A percentile compares a stretch with the other conserved stretches of the same genome.
Evolutionary conservation across 1,140 invertebrate genomes (phyloP).

Genomic region (Gryon sp.): DNA sequence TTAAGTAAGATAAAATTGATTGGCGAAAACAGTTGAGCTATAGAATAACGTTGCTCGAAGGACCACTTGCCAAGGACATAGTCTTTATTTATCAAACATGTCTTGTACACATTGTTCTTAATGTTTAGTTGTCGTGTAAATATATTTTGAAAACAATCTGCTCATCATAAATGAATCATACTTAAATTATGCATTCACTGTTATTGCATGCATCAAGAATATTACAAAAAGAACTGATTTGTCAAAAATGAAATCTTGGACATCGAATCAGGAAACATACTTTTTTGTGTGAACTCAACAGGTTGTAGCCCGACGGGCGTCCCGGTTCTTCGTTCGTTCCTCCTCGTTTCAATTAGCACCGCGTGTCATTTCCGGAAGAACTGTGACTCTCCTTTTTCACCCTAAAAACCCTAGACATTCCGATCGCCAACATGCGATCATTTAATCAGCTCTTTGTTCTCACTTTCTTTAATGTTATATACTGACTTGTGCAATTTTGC

Average conservation of each 20-base stretch:
- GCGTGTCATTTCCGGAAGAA: slow-evolving; percentile 33
- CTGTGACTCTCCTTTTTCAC: slow-evolving; percentile 39
- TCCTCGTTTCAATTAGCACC: slow-evolving; percentile 70
- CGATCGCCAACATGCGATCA: slow-evolving; percentile 37
- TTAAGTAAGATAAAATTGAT: slow-evolving; percentile 42
- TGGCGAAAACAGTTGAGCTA: slow-evolving; percentile 41
- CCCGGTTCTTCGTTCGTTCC: slow-evolving; percentile 55
- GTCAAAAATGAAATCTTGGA: not conserved
- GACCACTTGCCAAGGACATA: slow-evolving; percentile 44
- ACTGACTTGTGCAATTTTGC: slow-evolving; percentile 8
- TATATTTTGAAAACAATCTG: not conserved
- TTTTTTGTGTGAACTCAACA: slow-evolving; percentile 70
- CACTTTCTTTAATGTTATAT: slow-evolving; percentile 8
- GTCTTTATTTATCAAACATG: slow-evolving; percentile 41
- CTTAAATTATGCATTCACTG: too few species aligned
- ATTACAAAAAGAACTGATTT: not conserved
- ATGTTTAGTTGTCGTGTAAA: not conserved
- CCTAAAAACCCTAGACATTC: slow-evolving; percentile 28
- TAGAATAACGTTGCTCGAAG: slow-evolving; percentile 40
- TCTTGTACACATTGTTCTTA: slow-evolving; percentile 24
- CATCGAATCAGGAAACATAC: slow-evolving; percentile 15
- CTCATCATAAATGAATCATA: not conserved
- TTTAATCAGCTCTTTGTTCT: slow-evolving; percentile 45
- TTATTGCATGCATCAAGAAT: too few species aligned
- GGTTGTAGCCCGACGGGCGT: slow-evolving; percentile 68